Base-by-base conservation (phyloP, 2,113 vertebrate species). In the Leucoraja erinaceus region DNA sequence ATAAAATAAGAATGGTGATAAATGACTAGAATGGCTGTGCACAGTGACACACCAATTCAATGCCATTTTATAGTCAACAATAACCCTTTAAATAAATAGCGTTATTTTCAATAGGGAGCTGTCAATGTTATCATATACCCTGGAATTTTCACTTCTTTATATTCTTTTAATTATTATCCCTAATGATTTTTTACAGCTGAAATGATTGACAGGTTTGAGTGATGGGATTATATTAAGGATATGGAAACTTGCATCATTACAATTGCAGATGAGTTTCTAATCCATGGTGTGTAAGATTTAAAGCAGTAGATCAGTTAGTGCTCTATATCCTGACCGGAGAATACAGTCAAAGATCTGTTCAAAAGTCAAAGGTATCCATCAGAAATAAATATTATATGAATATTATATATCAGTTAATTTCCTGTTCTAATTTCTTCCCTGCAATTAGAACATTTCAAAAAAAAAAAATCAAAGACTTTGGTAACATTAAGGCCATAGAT, bases 91-190 rank as follows among this genome's bases (percentile, higher is more conserved):
- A 72, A 22, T 47, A 91, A 91, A 70, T 25, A 91, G 47, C 38
- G 25, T 5, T 70, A 66, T 20, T 31, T 72, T 91, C 66, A 91
- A 9, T 91, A 8, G 38, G 31, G 38, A 22, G 7, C 90, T 91
- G 68, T 25, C 20, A 25, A 16, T 70, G 84, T 66, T 68, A 68
- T 6, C 28, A 33, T 90, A 25, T 91, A 91, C 33, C 3, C 20
- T 70, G 61, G 33, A 91, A 10, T 9, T 9, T 72, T 9, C 3
- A 25, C 38, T 72, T 47, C 6, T 86, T 31, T 16, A 31, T 63
- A 31, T 31, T 88, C 28, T 33, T 88, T 88, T 33, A 33, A 88
- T 88, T 88, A 88, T 88, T 72, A 91, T 74, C 90, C 68, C 63
- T 54, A 47, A 74, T 74, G 90, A 91, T 74, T n/a, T 16, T 66